Conservation (phyloP, 2,888 invertebrate genomes). For the Ceraclea dissimilis region DNA sequence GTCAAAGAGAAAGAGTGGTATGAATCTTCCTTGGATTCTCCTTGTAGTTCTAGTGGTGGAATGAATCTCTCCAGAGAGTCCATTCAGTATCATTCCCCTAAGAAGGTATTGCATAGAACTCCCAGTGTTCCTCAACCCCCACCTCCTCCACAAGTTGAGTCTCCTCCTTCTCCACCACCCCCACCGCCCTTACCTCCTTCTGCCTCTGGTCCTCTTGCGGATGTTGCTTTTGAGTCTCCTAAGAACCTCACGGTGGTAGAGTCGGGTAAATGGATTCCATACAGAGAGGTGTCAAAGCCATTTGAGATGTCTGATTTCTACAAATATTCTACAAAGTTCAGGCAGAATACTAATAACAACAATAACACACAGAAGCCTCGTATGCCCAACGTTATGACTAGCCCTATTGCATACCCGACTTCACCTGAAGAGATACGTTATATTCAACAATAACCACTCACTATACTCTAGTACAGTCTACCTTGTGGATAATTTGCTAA, state of each 20-base stretch:
- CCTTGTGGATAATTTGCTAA: no score
- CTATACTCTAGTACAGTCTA: no score
- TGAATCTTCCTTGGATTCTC: constrained; percentile 59
- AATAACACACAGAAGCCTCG: neutral
- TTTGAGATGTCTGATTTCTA: constrained; percentile 98
- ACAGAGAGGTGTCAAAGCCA: constrained; percentile 90
- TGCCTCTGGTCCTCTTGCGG: constrained; percentile 13
- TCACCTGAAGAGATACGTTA: constrained; percentile 2
- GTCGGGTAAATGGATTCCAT: constrained; percentile 83
- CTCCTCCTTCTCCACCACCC: neutral
- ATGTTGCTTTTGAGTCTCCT: constrained; percentile 65
- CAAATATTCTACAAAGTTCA: constrained; percentile 92
- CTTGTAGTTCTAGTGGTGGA: constrained; percentile 31
- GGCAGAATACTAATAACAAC: constrained; percentile 48
- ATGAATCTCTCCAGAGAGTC: constrained; percentile 22
- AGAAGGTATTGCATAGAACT: constrained; percentile 46
- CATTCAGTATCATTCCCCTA: constrained; percentile 34
- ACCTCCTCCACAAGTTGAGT: constrained; percentile 34
- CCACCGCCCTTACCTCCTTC: constrained; percentile 6
- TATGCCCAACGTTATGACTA: constrained; percentile 1
- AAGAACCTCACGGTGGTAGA: constrained; percentile 80
- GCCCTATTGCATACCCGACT: neutral
- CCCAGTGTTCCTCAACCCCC: constrained; percentile 49
- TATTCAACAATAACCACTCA: neutral
- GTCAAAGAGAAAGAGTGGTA: constrained; percentile 60